phyloP scores from a whole-genome alignment of 1,140 invertebrate genomes.

The Schlechtendalia chinensis region DNA sequence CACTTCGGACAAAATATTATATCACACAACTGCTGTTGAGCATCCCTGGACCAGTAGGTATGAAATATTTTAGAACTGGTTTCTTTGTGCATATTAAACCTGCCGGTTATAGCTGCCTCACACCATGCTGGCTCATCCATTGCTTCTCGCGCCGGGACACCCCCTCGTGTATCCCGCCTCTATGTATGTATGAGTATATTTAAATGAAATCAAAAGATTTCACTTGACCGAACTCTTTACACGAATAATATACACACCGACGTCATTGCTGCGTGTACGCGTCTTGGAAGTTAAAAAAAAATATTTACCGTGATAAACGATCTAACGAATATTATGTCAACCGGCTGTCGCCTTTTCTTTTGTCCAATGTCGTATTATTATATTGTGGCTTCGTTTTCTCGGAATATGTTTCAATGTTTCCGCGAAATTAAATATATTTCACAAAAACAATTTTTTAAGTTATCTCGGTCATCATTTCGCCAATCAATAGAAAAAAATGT shows the following conservation, averaged over 20 bases:
- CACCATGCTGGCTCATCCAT: constrained; percentile 24
- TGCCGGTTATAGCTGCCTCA: constrained; percentile 37
- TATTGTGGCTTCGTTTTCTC: too few relatives aligned
- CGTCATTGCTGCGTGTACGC: background rate
- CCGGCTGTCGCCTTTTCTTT: background rate
- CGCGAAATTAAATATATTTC: too few relatives aligned
- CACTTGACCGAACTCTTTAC: constrained; percentile 22
- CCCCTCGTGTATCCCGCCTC: constrained; percentile 32
- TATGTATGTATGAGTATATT: background rate
- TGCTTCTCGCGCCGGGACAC: constrained; percentile 14
- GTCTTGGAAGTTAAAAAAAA: background rate
- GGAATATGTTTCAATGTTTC: background rate
- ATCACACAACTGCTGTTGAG: constrained; percentile 23
- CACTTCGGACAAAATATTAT: constrained; percentile 24
- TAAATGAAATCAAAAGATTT: constrained; percentile 49
- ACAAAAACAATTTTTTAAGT: too few relatives aligned
- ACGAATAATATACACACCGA: constrained; percentile 2
- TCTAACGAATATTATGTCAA: background rate
- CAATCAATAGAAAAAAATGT: too few relatives aligned
- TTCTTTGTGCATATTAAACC: constrained; percentile 50
- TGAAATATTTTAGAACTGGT: constrained; percentile 50
- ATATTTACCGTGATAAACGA: constrained; percentile 20
- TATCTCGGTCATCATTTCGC: too few relatives aligned
- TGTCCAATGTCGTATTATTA: background rate
- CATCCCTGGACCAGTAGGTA: constrained; percentile 50